Base-by-base conservation (phyloP, 2,888 invertebrate genomes). In the Corythucha ciliata region DNA sequence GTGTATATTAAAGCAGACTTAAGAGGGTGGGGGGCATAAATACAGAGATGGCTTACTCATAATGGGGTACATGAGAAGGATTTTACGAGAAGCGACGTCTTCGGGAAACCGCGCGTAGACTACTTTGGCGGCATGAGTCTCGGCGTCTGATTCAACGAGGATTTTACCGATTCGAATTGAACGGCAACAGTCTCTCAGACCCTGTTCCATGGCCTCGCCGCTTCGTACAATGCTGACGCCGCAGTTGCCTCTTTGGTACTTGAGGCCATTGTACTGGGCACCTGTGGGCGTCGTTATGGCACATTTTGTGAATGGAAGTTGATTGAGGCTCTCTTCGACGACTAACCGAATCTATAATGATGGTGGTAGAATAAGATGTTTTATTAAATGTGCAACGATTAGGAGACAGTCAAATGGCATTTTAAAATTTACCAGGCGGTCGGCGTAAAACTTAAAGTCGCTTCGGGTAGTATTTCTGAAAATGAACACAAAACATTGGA, bases 111-210 rank as follows among this genome's bases (percentile, higher is more conserved):
- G 85, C 4, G 97, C 90, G 68, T 98, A 99, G 2, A 97, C 92
- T 1, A 98, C 94, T 65, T 83, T 82, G 0, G 97, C 96, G 67
- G 91, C 93, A 63, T 96, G 93, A 0, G 94, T 94, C 63, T 96
- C 94, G 8, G 84, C 83, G 72, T 96, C 93, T 56, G 91, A 92
- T 69, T 96, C 94, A 1, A 98, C 90, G 36, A 98, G 72, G 65
- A 99, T 97, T 74, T 98, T 98, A 25, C 98, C 97, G 59, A 99
- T 97, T 52, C 97, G 77, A 64, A 98, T 98, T 6, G 96, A 96
- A 3, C 97, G 80, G 69, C 98, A 98, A 68, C 98, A 99, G 68
- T 98, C 97, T 32, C 97, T 74, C 37, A 91, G 72, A 4, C 90
- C 90, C 72, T 85, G 85, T 68, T 94, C 93, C 93, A 94, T 94